Evolutionary conservation across 2,888 invertebrate species (phyloP), one percentile per base, ranked within the genome.

Genomic region (Cryptophagus acutangulus): DNA sequence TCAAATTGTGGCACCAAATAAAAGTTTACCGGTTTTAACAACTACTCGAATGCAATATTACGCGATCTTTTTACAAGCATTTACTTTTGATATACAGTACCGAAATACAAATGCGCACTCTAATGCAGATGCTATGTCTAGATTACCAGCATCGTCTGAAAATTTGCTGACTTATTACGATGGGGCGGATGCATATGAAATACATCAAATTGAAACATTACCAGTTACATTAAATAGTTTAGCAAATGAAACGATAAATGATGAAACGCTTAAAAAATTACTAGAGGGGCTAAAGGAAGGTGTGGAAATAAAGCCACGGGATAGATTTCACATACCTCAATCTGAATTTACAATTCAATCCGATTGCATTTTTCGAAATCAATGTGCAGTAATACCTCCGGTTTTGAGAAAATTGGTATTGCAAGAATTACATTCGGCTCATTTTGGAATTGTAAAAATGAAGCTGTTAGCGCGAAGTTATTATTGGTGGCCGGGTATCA

Each of bases 1-100:
- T 5, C 8, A 12, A 5, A 31, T 31, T n/a, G 13, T 31, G 41
- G 9, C 38, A 2, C 34, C 34, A 9, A 4, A 9, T 3, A 38
- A 34, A 30, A 4, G 10, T 18, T 5, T 38, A n/a, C 31, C 38
- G 20, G 17, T 17, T 14, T 5, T 17, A 9, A 1, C 33, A 9
- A 17, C 30, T 3, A 26, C 26, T 12, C 8, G 35, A 29, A 35
- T 42, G 38, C 36, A 38, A 13, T 31, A 34, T 17, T 38, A 42
- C n/a, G 42, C 38, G 1, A 10, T 38, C n/a, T 38, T 42, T 42
- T 38, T 38, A 17, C 38, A 34, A 24, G 26, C 18, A 9, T 42
- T 34, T 35, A 5, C 18, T 3, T 35, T 35, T 12, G 15, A 31
- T 14, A 31, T 31, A 6, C 13, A 10, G 15, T 31, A 31, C 16